phyloP scores from a whole-genome alignment of 2,113 vertebrate species.

The Peromyscus californicus region DNA sequence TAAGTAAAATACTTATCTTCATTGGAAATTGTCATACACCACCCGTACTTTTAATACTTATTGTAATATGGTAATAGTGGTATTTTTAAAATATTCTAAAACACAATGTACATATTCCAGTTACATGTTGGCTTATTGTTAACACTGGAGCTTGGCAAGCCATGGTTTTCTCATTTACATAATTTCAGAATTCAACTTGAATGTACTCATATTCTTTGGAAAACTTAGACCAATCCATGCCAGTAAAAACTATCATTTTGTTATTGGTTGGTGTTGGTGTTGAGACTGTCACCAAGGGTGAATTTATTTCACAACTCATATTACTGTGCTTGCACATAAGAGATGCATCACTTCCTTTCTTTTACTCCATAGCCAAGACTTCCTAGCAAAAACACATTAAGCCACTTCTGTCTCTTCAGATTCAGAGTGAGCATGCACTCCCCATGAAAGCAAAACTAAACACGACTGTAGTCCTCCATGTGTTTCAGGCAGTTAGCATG shows the following conservation, averaged over 20 bases:
- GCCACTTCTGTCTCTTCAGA: conserved; percentile 20
- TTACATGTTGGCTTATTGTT: conserved; percentile 5
- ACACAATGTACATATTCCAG: background rate
- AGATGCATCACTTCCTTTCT: background rate
- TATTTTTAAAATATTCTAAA: conserved; percentile 48
- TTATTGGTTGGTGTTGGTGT: background rate
- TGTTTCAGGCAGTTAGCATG: background rate
- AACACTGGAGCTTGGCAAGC: background rate
- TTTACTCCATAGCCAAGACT: background rate
- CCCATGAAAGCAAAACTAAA: background rate
- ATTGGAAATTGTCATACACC: background rate
- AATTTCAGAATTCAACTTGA: conserved; percentile 1
- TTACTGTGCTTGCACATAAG: conserved; percentile 14
- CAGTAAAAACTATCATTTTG: background rate
- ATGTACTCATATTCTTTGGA: background rate
- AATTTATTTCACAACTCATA: conserved; percentile 62
- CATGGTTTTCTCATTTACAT: conserved; percentile 33
- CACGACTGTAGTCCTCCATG: background rate
- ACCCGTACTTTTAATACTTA: conserved; percentile 32
- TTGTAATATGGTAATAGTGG: background rate
- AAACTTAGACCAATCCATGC: background rate
- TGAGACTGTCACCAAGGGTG: background rate
- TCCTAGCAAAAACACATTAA: background rate
- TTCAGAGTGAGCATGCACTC: background rate
- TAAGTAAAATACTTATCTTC: conserved; percentile 28